phyloP scores from a whole-genome alignment of 37 sponge, comb jelly and placozoan species.

The Diacarnus erythraeanus region DNA sequence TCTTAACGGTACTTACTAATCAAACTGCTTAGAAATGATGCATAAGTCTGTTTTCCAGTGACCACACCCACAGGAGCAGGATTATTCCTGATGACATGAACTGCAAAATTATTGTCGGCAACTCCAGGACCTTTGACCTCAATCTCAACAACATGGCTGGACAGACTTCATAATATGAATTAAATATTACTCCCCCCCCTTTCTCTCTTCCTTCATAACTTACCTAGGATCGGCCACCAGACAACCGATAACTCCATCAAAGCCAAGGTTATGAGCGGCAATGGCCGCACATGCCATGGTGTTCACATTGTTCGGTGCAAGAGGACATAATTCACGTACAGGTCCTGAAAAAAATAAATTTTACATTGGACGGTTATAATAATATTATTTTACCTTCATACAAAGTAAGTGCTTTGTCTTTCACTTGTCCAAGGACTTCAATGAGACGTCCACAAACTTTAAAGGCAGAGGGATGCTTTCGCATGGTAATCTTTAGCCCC shows the following conservation, averaged over 20 bases:
- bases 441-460: conserved; percentile 71
- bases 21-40: conserved; percentile 85
- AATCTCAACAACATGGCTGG: conserved; percentile 70
- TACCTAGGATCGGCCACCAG: conserved; percentile 82
- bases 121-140: conserved; percentile 78
- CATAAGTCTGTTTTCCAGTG: conserved; percentile 86
- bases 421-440: conserved; percentile 49
- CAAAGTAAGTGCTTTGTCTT: conserved; percentile 40
- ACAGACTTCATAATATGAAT: conserved; percentile 33
- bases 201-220: background rate
- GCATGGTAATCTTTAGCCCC: conserved; percentile 89
- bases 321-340: conserved; percentile 85
- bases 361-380: background rate
- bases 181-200: background rate
- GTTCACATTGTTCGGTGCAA: conserved; percentile 92
- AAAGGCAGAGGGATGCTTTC: conserved; percentile 88
- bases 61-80: conserved; percentile 80
- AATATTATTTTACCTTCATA: conserved; percentile 68
- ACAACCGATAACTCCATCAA: conserved; percentile 67
- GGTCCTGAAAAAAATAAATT: conserved; percentile 49
- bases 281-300: conserved; percentile 94
- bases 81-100: conserved; percentile 63
- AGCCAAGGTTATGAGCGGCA: conserved; percentile 90
- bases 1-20: conserved; percentile 43
- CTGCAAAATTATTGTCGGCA: conserved; percentile 51